Evolutionary conservation across 1,140 invertebrate species (phyloP).

Genomic region (Zaprionus lachaisei): DNA sequence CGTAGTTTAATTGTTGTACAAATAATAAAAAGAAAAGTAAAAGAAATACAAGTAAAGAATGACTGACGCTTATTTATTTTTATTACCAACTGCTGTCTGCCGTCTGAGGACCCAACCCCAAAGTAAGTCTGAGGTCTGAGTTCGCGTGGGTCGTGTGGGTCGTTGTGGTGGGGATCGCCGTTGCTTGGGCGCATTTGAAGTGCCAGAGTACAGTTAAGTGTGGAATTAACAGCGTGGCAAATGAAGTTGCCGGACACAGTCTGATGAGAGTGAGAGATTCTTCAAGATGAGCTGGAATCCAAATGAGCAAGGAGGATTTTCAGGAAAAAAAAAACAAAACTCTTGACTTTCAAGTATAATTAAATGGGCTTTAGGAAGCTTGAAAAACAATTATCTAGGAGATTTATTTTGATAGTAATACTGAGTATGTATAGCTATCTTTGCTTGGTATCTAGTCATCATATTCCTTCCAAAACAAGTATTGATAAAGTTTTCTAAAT

Average conservation of each 20-base stretch:
- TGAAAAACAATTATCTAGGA: background rate
- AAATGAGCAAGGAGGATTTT: background rate
- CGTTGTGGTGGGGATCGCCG: background rate
- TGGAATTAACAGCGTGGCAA: conserved; percentile 29
- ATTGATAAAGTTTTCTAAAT: background rate
- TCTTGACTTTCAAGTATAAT: background rate
- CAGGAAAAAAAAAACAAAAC: background rate
- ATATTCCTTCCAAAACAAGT: too few relatives aligned
- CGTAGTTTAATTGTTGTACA: conserved; percentile 44
- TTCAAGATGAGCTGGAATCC: background rate
- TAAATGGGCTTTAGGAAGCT: background rate
- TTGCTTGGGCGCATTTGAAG: conserved; percentile 25
- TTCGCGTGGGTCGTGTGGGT: conserved; percentile 22
- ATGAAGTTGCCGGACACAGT: conserved; percentile 12
- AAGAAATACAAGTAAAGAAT: conserved; percentile 31
- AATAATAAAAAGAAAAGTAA: conserved; percentile 25
- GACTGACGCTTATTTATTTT: conserved; percentile 46
- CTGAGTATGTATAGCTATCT: background rate
- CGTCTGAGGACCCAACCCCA: conserved; percentile 5
- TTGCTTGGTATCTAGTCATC: background rate
- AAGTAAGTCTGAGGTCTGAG: conserved; percentile 12
- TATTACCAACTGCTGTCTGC: conserved; percentile 30
- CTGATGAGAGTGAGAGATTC: conserved; percentile 5
- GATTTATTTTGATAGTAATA: background rate
- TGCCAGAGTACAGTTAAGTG: conserved; percentile 23